Evolutionary conservation across 2,888 invertebrate species (phyloP).

Genomic region (Chloromyia formosa): DNA sequence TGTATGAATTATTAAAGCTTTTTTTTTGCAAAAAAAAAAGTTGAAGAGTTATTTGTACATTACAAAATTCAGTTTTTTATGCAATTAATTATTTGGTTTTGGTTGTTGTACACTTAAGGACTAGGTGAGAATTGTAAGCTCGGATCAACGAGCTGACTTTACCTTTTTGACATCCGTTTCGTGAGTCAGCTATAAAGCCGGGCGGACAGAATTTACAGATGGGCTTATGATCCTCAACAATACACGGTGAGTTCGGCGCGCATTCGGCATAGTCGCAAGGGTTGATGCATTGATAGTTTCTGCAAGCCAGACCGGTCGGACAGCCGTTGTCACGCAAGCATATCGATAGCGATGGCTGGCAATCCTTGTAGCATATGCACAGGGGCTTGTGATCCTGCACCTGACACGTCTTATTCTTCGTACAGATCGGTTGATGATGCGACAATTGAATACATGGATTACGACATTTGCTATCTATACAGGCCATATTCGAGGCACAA

Average conservation of each 20-base stretch:
- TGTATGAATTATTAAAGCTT: slow-evolving; percentile 5
- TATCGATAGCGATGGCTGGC: slow-evolving; percentile 85
- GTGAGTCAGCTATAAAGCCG: slow-evolving; percentile 90
- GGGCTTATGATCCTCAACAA: slow-evolving; percentile 93
- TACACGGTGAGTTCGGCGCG: slow-evolving; percentile 86
- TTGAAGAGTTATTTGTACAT: slow-evolving; percentile 19
- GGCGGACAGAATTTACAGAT: slow-evolving; percentile 95
- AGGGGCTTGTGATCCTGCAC: slow-evolving; percentile 87
- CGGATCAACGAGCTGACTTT: slow-evolving; percentile 64
- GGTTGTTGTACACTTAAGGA: not conserved
- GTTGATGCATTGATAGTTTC: slow-evolving; percentile 89
- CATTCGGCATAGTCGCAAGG: slow-evolving; percentile 88
- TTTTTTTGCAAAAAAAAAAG: not conserved
- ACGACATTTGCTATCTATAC: slow-evolving; percentile 83
- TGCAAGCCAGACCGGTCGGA: slow-evolving; percentile 84
- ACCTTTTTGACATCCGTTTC: slow-evolving; percentile 96
- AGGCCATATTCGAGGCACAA: slow-evolving; percentile 86
- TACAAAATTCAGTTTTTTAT: slow-evolving; percentile 1
- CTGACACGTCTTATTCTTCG: slow-evolving; percentile 85
- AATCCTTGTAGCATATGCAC: slow-evolving; percentile 88
- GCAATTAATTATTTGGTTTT: not conserved
- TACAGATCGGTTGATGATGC: slow-evolving; percentile 71
- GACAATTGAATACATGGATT: slow-evolving; percentile 81
- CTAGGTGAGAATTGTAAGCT: slow-evolving; percentile 51
- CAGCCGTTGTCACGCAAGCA: slow-evolving; percentile 91